Evolutionary conservation across 2,113 vertebrate species (phyloP).

Genomic region (Hyperoodon ampullatus): DNA sequence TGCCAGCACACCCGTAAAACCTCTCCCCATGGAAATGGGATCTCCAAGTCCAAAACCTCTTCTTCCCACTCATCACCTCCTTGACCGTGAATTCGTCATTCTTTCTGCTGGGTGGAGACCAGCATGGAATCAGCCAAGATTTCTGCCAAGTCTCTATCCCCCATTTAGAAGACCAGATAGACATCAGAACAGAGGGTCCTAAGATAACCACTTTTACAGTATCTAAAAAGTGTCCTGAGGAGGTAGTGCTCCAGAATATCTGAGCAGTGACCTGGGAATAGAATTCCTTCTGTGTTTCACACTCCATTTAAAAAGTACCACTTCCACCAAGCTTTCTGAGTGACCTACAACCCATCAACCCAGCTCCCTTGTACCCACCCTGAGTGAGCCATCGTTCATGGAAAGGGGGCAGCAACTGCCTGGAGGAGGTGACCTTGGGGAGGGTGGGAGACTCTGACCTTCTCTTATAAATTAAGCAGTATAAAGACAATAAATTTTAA

Average conservation of each 20-base stretch:
- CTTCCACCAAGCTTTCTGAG: neutral
- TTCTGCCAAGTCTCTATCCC: neutral
- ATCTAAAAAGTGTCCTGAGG: neutral
- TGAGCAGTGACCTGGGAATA: neutral
- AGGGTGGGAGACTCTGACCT: neutral
- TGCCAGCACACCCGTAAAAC: neutral
- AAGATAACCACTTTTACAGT: neutral
- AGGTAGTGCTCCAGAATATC: neutral
- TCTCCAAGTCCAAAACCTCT: neutral
- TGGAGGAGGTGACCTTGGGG: neutral
- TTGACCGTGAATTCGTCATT: neutral
- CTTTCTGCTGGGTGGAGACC: neutral
- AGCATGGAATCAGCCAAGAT: neutral
- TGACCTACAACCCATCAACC: neutral
- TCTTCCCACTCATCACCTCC: neutral
- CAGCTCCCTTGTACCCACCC: neutral
- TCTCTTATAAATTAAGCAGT: neutral
- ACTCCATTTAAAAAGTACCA: neutral
- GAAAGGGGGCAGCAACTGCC: neutral
- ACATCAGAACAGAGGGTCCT: neutral
- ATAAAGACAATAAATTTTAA: neutral
- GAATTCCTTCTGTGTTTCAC: neutral
- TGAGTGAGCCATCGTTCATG: neutral
- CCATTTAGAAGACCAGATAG: neutral
- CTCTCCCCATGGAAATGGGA: neutral